Percentiles rank a stretch among this genome's conserved stretches.
Conservation (phyloP, 2,888 invertebrate species). For the Polymixis flavicincta region DNA sequence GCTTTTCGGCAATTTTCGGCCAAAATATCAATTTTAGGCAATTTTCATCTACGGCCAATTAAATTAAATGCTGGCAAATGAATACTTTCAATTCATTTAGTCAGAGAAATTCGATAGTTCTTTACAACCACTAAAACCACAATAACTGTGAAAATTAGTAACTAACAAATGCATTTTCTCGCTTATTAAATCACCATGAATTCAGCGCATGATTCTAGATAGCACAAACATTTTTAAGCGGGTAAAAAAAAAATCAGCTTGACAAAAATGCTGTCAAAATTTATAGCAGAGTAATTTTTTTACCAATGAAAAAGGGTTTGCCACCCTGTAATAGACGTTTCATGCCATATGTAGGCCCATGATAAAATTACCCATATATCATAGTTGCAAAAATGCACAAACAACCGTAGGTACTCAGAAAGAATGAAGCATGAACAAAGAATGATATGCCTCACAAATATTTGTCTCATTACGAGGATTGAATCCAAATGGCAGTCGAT, state of each 20-base stretch:
- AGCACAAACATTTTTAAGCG: too few species aligned
- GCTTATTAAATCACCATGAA: too few species aligned
- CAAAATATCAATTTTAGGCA: not conserved
- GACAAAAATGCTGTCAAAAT: too few species aligned
- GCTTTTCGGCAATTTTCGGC: too few species aligned
- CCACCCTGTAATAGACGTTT: not conserved
- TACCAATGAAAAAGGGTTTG: too few species aligned
- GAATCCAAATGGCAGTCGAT: conserved; percentile 1
- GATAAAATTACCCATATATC: conserved; percentile 12
- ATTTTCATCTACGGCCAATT: not conserved
- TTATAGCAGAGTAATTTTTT: too few species aligned
- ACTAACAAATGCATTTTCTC: too few species aligned
- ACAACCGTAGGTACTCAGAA: conserved; percentile 12
- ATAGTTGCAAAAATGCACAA: conserved; percentile 26
- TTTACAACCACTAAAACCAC: too few species aligned
- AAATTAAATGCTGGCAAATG: not conserved
- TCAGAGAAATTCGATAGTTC: not conserved
- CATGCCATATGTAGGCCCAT: not conserved
- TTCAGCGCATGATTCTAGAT: too few species aligned
- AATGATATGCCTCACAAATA: conserved; percentile 17
- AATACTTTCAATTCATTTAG: not conserved
- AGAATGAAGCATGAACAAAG: conserved; percentile 2
- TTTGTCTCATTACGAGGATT: not conserved
- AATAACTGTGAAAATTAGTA: too few species aligned
- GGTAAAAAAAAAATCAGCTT: too few species aligned